These are phyloP conservation scores for Trematomus loennbergii DNA, from an alignment of 2,113 vertebrate genomes.

Conservation along the genomic window DNA sequence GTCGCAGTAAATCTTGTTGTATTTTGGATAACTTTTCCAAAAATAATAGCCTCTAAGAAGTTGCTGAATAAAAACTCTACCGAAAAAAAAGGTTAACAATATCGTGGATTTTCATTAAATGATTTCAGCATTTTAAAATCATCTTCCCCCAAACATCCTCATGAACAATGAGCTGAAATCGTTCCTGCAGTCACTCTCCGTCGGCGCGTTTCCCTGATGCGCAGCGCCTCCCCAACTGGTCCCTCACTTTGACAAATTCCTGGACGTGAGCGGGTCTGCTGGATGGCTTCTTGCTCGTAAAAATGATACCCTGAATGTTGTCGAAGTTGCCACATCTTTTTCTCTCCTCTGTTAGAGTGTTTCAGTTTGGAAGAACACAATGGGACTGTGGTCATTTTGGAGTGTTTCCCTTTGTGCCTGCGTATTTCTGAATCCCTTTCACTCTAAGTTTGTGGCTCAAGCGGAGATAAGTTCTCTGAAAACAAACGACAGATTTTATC, in stretches of 20 bases:
- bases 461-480: constrained; percentile 73
- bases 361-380: constrained; percentile 52
- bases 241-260: constrained; percentile 80
- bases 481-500: constrained; percentile 49
- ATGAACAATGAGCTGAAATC: constrained; percentile 51
- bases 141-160: constrained; percentile 16
- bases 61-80: neutral
- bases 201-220: constrained; percentile 72
- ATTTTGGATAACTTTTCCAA: constrained; percentile 50
- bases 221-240: constrained; percentile 76
- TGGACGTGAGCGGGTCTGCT: constrained; percentile 72
- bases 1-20: constrained; percentile 24
- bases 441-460: constrained; percentile 59
- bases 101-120: constrained; percentile 3
- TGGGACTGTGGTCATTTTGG: constrained; percentile 70
- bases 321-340: constrained; percentile 47
- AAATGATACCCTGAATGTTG: constrained; percentile 63
- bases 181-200: constrained; percentile 68
- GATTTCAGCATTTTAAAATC: constrained; percentile 9
- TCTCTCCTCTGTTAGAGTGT: constrained; percentile 1
- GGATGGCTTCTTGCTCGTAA: constrained; percentile 47
- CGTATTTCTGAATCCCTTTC: constrained; percentile 46
- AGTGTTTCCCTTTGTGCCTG: constrained; percentile 62
- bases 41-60: constrained; percentile 19
- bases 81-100: neutral